phyloP scores from a whole-genome alignment of 2,888 invertebrate species.

The Drosophila dives region DNA sequence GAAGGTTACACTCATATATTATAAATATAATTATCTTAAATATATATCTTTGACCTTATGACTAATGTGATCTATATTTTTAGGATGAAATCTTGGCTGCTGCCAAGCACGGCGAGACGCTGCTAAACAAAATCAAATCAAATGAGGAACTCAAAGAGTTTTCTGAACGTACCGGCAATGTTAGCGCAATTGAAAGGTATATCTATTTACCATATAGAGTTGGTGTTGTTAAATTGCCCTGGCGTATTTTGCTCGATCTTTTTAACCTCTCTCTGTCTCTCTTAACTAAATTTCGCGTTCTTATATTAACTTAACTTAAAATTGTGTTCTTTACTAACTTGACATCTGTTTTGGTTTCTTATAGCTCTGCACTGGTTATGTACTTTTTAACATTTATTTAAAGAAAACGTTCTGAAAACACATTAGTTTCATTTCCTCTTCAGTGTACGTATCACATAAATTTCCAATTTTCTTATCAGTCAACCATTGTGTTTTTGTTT shows the following conservation, averaged over 20 bases:
- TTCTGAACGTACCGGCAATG: slow-evolving; percentile 92
- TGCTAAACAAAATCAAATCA: slow-evolving; percentile 90
- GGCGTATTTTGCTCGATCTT: slow-evolving; percentile 39
- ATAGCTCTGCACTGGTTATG: slow-evolving; percentile 85
- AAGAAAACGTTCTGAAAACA: slow-evolving; percentile 46
- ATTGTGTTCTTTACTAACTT: slow-evolving; percentile 52
- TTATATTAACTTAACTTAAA: slow-evolving; percentile 41
- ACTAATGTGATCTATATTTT: neutral
- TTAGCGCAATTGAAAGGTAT: slow-evolving; percentile 96
- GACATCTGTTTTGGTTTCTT: slow-evolving; percentile 61
- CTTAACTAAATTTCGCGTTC: slow-evolving; percentile 29
- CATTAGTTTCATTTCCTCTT: slow-evolving; percentile 40
- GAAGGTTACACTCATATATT: slow-evolving; percentile 68
- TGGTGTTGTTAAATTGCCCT: slow-evolving; percentile 57
- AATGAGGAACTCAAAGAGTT: slow-evolving; percentile 87
- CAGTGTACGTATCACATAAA: slow-evolving; percentile 9
- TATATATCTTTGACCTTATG: neutral
- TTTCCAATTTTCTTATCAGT: slow-evolving; percentile 6
- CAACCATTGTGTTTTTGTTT: slow-evolving; percentile 12
- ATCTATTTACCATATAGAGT: slow-evolving; percentile 19
- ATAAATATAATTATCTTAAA: too few relatives aligned
- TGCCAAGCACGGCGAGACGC: slow-evolving; percentile 94
- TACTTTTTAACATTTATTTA: slow-evolving; percentile 55
- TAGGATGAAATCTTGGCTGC: slow-evolving; percentile 94
- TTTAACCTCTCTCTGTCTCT: slow-evolving; percentile 15